These are phyloP conservation scores for Zygothrica quintamaculata DNA, from an alignment of 2,888 invertebrate species.

Conservation along the genomic window DNA sequence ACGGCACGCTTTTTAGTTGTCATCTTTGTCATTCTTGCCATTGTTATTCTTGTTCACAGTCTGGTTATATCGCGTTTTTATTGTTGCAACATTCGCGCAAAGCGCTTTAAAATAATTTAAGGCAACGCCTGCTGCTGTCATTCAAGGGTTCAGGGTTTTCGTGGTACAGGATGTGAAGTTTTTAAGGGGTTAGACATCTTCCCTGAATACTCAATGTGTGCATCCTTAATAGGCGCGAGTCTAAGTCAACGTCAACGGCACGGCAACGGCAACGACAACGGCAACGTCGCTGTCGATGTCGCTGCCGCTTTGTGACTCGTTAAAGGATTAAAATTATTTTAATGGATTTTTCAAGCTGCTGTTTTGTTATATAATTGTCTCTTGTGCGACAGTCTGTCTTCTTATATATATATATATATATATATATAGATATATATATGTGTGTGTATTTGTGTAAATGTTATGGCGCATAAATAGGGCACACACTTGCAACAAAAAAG, in stretches of 20 bases:
- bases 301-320: constrained; percentile 76
- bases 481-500: constrained; percentile 50
- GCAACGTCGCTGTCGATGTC: neutral
- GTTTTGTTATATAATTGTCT: constrained; percentile 78
- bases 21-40: constrained; percentile 45
- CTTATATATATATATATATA: constrained; percentile 17
- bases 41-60: constrained; percentile 79
- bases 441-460: constrained; percentile 24
- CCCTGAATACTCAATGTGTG: constrained; percentile 42
- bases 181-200: constrained; percentile 39
- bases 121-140: constrained; percentile 59
- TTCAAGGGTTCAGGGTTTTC: constrained; percentile 11
- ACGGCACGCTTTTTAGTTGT: constrained; percentile 20
- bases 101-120: constrained; percentile 78
- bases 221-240: constrained; percentile 36
- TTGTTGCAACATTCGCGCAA: constrained; percentile 76
- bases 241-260: constrained; percentile 33
- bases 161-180: constrained; percentile 7
- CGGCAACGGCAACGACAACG: constrained; percentile 12
- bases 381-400: constrained; percentile 40
- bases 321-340: constrained; percentile 83
- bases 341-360: constrained; percentile 83
- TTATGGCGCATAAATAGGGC: constrained; percentile 69
- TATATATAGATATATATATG: constrained; percentile 29
- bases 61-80: constrained; percentile 80